Evolutionary conservation across 2,797 vertebrate species (phyloP).

Genomic region (Smutsia temminckii): DNA sequence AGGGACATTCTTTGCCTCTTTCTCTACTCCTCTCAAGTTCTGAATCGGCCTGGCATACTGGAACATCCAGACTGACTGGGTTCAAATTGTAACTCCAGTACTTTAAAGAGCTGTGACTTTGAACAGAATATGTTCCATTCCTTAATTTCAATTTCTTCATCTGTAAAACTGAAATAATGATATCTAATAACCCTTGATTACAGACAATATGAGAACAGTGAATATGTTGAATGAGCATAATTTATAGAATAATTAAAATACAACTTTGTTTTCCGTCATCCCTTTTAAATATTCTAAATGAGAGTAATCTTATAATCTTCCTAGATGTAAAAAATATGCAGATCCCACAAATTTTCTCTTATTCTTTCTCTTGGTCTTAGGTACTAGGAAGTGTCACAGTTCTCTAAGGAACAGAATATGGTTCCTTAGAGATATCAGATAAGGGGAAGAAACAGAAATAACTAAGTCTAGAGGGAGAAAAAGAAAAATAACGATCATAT

Average conservation of each 20-base stretch:
- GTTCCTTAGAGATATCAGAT: neutral
- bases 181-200: neutral
- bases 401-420: neutral
- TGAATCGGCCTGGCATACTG: neutral
- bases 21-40: neutral
- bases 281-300: conserved; percentile 19
- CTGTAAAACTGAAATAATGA: neutral
- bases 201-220: neutral
- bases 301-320: neutral
- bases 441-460: neutral
- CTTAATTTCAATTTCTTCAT: neutral
- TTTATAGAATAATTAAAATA: conserved; percentile 14
- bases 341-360: neutral
- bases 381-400: neutral
- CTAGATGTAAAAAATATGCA: neutral
- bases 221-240: neutral
- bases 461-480: neutral
- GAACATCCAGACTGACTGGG: neutral
- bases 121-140: neutral
- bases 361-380: neutral
- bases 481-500: neutral
- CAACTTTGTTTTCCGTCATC: neutral
- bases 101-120: neutral
- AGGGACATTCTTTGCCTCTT: neutral
- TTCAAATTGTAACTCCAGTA: neutral